Evolutionary conservation across 2,888 invertebrate genomes (phyloP), one percentile per base, ranked within the genome.

Genomic region (Abrostola triplasia): DNA sequence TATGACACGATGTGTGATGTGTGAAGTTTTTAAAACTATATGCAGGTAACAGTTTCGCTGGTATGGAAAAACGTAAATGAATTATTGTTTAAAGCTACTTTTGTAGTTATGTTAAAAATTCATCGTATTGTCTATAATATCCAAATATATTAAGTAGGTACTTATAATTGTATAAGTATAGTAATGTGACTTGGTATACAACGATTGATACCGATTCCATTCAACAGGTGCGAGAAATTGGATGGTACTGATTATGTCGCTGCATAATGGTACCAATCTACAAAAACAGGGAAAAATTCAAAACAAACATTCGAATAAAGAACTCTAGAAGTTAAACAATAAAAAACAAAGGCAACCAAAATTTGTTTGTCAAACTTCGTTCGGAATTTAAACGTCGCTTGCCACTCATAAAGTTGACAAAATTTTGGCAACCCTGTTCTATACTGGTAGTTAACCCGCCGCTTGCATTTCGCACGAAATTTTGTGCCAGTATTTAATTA

Each of bases 401-500:
- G 48, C 36, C 44, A 69, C 67, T 73, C 64, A 59, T 63, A 80
- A 73, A 77, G 53, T 70, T 60, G 70, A 67, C 59, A 71, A 75
- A 63, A 70, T 74, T 80, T 77, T 58, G 79, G 72, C 73, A 82
- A 76, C 81, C 82, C 79, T 79, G 67, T 70, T 70, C 58, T 35
- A 67, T 68, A 72, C 65, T 73, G 59, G 79, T 72, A 83, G 80
- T 83, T 82, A 83, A 83, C 84, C 81, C 79, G 78, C 74, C 77
- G 73, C 71, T 89, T 89, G 91, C 90, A 91, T 89, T 90, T 90
- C 84, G 88, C 91, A 92, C 88, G 91, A 90, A 87, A 88, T 90
- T 89, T 87, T 84, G 82, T 85, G 78, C 79, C 78, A 73, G 86
- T 85, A 90, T 90, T 92, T 90, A 91, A 91, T 91, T 90, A 91